Conservation (phyloP, 1,140 invertebrate species). For the Drosophila virilis region DNA sequence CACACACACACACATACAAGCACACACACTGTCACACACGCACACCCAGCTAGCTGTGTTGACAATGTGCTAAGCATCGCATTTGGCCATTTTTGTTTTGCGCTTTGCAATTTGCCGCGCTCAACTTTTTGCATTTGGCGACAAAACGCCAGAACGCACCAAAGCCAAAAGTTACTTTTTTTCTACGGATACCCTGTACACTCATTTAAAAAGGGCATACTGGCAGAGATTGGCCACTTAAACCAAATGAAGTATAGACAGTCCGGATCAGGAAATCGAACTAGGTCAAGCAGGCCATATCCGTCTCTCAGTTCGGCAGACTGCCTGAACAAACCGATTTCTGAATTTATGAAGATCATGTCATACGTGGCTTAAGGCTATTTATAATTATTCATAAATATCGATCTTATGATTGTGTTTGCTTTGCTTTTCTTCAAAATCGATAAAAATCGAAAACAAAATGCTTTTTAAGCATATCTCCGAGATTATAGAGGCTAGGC, state of each 20-base stretch:
- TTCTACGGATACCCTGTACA: not conserved
- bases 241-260: no score
- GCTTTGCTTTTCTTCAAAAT: no score
- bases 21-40: constrained; percentile 9
- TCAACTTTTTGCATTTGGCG: constrained; percentile 33
- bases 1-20: constrained; percentile 19
- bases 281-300: no score
- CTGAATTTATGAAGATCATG: no score
- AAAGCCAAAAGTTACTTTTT: constrained; percentile 29
- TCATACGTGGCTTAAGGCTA: no score
- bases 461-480: not conserved
- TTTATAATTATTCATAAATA: constrained; percentile 1
- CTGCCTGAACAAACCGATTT: no score
- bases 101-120: constrained; percentile 35
- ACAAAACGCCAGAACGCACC: constrained; percentile 18
- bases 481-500: not conserved
- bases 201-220: no score
- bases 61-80: constrained; percentile 54
- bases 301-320: no score
- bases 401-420: not conserved
- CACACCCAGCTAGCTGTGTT: constrained; percentile 12
- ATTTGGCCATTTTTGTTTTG: constrained; percentile 22
- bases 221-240: not conserved
- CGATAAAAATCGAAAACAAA: no score
- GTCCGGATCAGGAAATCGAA: no score